Evolutionary conservation across 2,113 vertebrate genomes (phyloP).

Genomic region (Mystacornis crossleyi): DNA sequence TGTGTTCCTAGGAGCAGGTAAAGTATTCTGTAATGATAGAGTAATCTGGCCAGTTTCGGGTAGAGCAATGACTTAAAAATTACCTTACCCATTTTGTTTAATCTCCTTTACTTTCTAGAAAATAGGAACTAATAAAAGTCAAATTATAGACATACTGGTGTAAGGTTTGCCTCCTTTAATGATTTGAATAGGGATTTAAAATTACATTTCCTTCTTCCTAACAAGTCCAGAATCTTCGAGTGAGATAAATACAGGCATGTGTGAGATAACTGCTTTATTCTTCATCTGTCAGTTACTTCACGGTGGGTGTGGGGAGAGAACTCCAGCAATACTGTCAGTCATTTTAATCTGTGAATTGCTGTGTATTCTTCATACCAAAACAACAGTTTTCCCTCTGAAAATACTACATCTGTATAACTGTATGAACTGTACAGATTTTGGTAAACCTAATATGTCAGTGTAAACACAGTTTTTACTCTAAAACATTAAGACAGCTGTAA

Average conservation of each 20-base stretch:
- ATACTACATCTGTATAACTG: background rate
- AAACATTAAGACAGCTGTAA: background rate
- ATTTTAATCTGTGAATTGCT: background rate
- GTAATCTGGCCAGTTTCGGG: background rate
- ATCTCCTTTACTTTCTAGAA: background rate
- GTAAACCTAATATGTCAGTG: background rate
- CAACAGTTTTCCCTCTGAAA: background rate
- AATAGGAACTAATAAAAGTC: background rate
- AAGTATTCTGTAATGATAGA: background rate
- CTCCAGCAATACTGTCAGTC: background rate
- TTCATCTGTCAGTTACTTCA: background rate
- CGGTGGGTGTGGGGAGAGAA: background rate
- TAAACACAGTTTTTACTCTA: background rate
- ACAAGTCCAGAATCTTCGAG: background rate
- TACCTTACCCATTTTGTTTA: background rate
- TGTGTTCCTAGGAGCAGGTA: background rate
- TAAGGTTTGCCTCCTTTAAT: background rate
- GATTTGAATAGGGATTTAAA: background rate
- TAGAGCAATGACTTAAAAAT: background rate
- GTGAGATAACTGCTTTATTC: background rate
- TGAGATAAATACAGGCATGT: background rate
- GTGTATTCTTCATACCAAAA: background rate
- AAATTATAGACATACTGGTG: background rate
- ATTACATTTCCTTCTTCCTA: background rate
- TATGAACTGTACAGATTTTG: background rate